Base-by-base conservation (phyloP, 2,888 invertebrate genomes). In the Ectropis crepuscularia region DNA sequence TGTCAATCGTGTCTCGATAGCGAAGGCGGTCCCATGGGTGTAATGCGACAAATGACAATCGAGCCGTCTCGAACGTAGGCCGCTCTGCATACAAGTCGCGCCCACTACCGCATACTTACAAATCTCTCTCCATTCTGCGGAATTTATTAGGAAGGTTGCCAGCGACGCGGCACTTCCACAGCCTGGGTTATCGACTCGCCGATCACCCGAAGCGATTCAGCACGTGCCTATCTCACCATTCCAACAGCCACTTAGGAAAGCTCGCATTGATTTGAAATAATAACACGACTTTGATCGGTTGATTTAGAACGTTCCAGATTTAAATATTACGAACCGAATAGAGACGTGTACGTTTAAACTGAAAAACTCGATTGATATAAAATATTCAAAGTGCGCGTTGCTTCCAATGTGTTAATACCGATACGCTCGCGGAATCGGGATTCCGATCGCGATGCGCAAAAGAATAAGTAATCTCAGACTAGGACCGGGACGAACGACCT, bases 401-500 rank as follows among this genome's bases (percentile, higher is more conserved):
- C 78, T 82, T 87, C 81, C 81, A 81, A 85, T 86, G 89, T 86
- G 88, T 84, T 88, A 88, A 88, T 88, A 86, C 80, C 73, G 77
- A 80, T 77, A 88, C 88, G 87, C 86, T 82, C 70, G 69, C 75
- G 68, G 88, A 88, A 88, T 91, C 80, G 63, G 77, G 81, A 86
- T 84, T 82, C 74, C 69, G 70, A 75, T 65, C 76, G 81, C 82
- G 85, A 84, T 80, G 81, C 80, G 83, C 83, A 80, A 85, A 87
- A 88, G 87, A 83, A 86, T 86, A 83, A 79, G 78, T 78, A 75
- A 79, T 79, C 79, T 82, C 80, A 82, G 81, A 79, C 87, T 76
- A 89, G 88, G 85, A 75, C 91, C 92, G 92, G 92, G 92, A 88
- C 90, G 90, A 92, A 92, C 90, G 92, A 92, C 92, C 92, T 92